A percentile compares a stretch with the other conserved stretches of the same genome.
phyloP scores from a whole-genome alignment of 1,140 invertebrate genomes.

The Babylonia areolata region DNA sequence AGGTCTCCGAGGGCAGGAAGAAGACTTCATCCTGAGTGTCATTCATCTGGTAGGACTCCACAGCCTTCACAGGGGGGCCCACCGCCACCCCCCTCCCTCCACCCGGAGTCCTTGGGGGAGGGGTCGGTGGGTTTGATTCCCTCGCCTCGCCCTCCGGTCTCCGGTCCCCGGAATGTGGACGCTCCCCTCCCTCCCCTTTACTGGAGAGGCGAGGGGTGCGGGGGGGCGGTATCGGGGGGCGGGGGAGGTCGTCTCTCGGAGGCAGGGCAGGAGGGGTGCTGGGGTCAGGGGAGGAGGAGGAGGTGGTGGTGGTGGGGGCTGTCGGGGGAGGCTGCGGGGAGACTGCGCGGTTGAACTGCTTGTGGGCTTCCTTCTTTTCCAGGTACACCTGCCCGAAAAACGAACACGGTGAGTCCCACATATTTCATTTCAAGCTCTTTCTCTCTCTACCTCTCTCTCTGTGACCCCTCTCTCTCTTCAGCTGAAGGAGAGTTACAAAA shows the following conservation, averaged over 20 bases:
- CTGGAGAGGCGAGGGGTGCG: neutral
- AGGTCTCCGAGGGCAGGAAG: conserved; percentile 49
- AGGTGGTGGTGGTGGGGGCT: neutral
- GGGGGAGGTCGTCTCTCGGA: neutral
- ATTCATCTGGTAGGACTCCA: no score
- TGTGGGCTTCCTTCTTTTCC: conserved; percentile 50
- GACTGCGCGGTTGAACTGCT: neutral
- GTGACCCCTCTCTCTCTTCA: no score
- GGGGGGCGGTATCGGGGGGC: neutral
- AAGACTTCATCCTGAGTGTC: conserved; percentile 40
- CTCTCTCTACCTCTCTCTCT: neutral
- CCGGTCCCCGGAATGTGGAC: neutral
- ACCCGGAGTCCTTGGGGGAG: neutral
- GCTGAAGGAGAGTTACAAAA: no score
- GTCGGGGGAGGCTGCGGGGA: neutral
- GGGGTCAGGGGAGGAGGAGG: neutral
- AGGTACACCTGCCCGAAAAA: conserved; percentile 39
- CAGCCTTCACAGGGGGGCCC: no score
- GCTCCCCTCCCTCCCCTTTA: neutral
- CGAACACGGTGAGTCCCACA: no score
- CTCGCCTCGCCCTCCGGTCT: neutral
- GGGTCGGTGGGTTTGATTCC: neutral
- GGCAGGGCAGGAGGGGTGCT: neutral
- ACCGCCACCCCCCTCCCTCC: neutral
- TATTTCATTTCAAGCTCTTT: conserved; percentile 8